Evolutionary conservation across 2,888 invertebrate species (phyloP).

Genomic region (Allygus modestus): DNA sequence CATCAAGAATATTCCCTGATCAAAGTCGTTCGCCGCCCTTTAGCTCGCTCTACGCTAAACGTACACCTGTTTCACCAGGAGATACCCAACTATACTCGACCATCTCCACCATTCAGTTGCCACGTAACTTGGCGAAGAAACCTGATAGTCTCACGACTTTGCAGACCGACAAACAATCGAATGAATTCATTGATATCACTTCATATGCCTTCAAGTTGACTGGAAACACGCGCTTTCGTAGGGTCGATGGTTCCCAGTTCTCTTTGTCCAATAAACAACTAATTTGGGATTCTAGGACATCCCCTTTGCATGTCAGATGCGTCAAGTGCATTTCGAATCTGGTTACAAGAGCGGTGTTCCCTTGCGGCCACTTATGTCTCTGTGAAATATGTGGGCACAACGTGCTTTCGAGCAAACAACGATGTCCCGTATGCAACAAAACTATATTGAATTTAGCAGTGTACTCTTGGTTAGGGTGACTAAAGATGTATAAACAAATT

Average conservation of each 20-base stretch:
- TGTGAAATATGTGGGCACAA: not conserved
- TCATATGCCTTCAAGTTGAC: not conserved
- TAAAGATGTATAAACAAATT: too few species aligned
- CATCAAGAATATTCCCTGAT: too few species aligned
- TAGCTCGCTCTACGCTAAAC: too few species aligned
- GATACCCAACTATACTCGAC: not conserved
- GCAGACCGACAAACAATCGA: too few species aligned
- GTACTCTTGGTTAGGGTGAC: not conserved
- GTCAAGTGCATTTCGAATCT: not conserved
- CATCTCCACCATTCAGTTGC: not conserved
- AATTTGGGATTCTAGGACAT: not conserved
- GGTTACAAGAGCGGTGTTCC: not conserved
- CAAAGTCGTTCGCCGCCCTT: too few species aligned
- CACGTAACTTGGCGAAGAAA: too few species aligned
- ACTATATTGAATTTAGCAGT: not conserved
- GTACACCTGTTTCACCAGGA: too few species aligned
- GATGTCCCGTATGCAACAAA: not conserved
- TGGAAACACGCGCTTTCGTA: not conserved
- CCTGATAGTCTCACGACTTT: too few species aligned
- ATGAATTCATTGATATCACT: not conserved
- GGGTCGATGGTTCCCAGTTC: not conserved
- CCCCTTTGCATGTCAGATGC: not conserved
- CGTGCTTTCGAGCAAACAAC: not conserved
- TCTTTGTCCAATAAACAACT: not conserved
- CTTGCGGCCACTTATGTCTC: not conserved